Percentiles rank a stretch among this genome's conserved stretches.
These are phyloP conservation scores for Sciurus vulgaris DNA, from an alignment of 2,797 vertebrate species.

Conservation along the genomic window DNA sequence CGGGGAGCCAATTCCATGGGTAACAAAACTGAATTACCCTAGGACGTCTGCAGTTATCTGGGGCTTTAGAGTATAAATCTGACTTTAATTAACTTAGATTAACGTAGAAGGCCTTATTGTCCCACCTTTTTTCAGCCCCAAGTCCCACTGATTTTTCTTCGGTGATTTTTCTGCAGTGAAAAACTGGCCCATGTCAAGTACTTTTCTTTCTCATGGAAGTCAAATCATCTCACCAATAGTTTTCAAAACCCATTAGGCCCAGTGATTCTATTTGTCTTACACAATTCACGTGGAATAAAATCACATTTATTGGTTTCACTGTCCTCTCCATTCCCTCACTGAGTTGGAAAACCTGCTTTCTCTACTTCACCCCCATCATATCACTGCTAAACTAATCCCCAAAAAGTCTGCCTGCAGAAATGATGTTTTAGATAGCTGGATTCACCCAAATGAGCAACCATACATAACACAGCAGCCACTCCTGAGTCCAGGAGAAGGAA, in stretches of 20 bases:
- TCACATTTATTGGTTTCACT: background rate
- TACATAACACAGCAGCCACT: background rate
- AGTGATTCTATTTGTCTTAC: constrained; percentile 42
- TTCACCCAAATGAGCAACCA: background rate
- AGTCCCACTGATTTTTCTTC: constrained; percentile 24
- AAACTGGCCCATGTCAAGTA: constrained; percentile 44
- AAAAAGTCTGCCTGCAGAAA: background rate
- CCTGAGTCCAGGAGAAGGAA: background rate
- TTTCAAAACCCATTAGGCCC: constrained; percentile 45
- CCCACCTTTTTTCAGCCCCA: constrained; percentile 49
- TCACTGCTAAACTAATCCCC: background rate
- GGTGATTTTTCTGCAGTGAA: constrained; percentile 59
- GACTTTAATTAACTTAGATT: constrained; percentile 82
- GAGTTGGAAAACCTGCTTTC: background rate
- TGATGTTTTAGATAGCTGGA: background rate
- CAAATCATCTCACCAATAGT: constrained; percentile 50
- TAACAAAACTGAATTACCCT: constrained; percentile 63
- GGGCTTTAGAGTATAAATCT: constrained; percentile 71
- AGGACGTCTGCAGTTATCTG: constrained; percentile 51
- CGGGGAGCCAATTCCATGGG: constrained; percentile 2
- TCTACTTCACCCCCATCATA: background rate
- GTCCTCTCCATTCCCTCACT: background rate
- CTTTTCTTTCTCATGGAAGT: constrained; percentile 58
- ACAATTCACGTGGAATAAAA: background rate
- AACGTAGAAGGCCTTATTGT: constrained; percentile 69